These are phyloP conservation scores for Aselliscus stoliczkanus DNA, from an alignment of 2,797 vertebrate species.

Conservation along the genomic window DNA sequence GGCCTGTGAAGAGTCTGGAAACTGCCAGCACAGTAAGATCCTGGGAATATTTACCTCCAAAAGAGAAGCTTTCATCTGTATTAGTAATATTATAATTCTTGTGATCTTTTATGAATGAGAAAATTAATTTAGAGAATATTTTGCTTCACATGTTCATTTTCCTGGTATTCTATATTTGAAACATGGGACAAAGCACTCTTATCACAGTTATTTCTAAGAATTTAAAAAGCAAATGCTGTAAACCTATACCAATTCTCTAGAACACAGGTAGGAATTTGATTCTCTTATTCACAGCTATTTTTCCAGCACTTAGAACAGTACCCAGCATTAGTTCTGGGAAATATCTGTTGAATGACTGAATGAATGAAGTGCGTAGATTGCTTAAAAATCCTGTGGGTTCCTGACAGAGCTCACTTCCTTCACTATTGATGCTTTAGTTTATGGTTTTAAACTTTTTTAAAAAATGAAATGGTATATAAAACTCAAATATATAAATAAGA, in stretches of 20 bases:
- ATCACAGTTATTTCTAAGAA: constrained; percentile 1
- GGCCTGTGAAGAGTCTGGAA: neutral
- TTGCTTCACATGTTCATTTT: neutral
- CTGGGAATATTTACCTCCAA: neutral
- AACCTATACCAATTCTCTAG: neutral
- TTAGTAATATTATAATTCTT: neutral
- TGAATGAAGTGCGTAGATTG: neutral
- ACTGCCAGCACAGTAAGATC: neutral
- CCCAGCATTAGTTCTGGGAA: neutral
- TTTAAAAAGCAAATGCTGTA: neutral
- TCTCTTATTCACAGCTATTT: neutral
- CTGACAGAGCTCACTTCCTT: neutral
- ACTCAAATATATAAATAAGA: neutral
- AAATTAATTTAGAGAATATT: neutral
- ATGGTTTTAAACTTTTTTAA: neutral
- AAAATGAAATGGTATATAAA: neutral
- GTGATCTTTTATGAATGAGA: neutral
- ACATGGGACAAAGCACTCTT: neutral
- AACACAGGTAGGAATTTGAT: neutral
- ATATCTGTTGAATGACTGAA: neutral
- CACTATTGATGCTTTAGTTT: neutral
- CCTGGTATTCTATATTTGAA: neutral
- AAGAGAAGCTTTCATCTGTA: neutral
- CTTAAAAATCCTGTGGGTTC: neutral
- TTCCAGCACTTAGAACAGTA: neutral